Conservation (phyloP, 2,797 vertebrate genomes). For the Eremophila alpestris region DNA sequence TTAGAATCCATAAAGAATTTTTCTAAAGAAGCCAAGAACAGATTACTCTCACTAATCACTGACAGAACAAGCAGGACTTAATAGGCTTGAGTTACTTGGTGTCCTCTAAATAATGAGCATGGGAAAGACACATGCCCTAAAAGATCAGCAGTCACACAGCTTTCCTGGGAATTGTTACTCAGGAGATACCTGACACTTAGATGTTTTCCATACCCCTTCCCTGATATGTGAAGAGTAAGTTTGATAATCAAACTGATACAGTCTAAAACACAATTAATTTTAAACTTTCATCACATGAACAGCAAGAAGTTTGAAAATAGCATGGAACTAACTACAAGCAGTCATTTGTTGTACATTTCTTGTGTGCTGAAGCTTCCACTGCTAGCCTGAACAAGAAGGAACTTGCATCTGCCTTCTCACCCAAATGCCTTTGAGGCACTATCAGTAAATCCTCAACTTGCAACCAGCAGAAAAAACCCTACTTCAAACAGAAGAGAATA, state of each 20-base stretch:
- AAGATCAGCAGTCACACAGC: neutral
- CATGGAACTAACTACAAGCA: neutral
- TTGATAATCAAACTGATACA: neutral
- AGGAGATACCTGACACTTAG: neutral
- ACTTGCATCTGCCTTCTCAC: conserved; percentile 44
- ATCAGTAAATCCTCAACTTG: neutral
- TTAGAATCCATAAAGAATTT: conserved; percentile 19
- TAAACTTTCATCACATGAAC: neutral
- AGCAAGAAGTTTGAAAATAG: neutral
- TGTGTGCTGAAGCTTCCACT: neutral
- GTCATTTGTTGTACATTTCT: neutral
- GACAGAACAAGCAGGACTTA: conserved; percentile 21
- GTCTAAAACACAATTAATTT: neutral
- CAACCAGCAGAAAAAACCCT: neutral
- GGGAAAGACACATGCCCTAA: neutral
- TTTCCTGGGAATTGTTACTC: neutral
- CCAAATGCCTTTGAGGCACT: conserved; percentile 46
- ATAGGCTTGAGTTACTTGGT: conserved; percentile 3
- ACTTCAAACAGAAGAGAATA: conserved; percentile 4
- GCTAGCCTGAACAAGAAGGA: conserved; percentile 42
- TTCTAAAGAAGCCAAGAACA: conserved; percentile 47
- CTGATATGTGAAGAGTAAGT: neutral
- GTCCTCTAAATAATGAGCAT: neutral
- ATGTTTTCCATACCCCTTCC: neutral
- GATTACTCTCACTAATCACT: conserved; percentile 39